A percentile compares a stretch with the other conserved stretches of the same genome.
Conservation (phyloP, 1,140 invertebrate species). For the Procambarus virginalis region DNA sequence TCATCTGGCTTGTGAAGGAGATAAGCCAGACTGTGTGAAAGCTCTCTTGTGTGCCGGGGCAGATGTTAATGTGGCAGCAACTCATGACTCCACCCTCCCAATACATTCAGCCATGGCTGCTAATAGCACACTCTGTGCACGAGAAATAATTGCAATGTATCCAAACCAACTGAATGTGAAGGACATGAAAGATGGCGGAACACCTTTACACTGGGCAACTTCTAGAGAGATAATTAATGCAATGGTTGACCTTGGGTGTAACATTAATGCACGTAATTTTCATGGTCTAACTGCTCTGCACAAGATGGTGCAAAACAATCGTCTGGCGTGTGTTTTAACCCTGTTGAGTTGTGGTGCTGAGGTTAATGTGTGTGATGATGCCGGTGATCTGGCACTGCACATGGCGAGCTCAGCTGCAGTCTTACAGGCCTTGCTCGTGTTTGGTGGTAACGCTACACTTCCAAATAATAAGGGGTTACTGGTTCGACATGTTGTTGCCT, state of each 20-base stretch:
- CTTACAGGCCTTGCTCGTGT: conserved; percentile 88
- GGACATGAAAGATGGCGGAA: conserved; percentile 93
- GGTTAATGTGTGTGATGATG: conserved; percentile 78
- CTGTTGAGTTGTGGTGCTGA: conserved; percentile 78
- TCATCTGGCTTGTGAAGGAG: conserved; percentile 87
- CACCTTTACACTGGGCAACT: conserved; percentile 91
- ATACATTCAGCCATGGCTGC: conserved; percentile 70
- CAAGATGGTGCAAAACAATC: conserved; percentile 79
- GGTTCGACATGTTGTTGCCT: conserved; percentile 80
- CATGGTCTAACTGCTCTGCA: conserved; percentile 89
- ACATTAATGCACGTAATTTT: conserved; percentile 89
- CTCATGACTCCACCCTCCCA: conserved; percentile 63
- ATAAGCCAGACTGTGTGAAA: conserved; percentile 91
- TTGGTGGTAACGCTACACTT: conserved; percentile 89
- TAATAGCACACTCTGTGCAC: conserved; percentile 73
- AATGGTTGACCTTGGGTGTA: conserved; percentile 86
- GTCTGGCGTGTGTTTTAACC: conserved; percentile 86
- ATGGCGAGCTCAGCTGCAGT: conserved; percentile 83
- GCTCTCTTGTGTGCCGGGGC: conserved; percentile 87
- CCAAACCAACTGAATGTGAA: conserved; percentile 74
- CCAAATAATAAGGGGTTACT: conserved; percentile 79
- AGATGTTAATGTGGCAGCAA: conserved; percentile 85
- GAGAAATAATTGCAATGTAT: conserved; percentile 74
- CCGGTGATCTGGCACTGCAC: conserved; percentile 88
- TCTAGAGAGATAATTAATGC: conserved; percentile 87